Conservation (phyloP, 2,888 invertebrate genomes). For the Apamea anceps region DNA sequence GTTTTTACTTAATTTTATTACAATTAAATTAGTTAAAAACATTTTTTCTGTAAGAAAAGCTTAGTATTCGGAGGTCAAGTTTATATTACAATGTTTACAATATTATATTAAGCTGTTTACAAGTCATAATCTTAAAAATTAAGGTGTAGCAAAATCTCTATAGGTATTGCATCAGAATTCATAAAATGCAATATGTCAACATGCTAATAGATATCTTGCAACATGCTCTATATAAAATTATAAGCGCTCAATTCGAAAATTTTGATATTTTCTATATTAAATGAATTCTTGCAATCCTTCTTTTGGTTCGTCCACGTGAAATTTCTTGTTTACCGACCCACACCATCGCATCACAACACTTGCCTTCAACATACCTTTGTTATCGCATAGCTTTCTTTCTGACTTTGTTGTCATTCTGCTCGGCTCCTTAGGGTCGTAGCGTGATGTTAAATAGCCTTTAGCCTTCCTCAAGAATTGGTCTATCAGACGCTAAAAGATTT, state of each 20-base stretch:
- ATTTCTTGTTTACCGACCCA: neutral
- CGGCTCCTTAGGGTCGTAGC: too few species aligned
- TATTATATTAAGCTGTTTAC: neutral
- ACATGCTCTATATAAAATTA: neutral
- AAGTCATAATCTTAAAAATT: constrained; percentile 1
- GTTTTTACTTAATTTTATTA: constrained; percentile 15
- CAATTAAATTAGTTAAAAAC: neutral
- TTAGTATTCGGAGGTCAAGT: neutral
- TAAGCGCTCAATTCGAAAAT: constrained; percentile 3
- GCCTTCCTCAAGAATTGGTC: too few species aligned
- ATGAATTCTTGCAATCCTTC: neutral
- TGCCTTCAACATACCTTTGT: too few species aligned
- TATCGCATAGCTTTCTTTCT: too few species aligned
- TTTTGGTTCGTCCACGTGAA: neutral
- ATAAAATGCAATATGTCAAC: constrained; percentile 36
- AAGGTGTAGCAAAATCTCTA: neutral
- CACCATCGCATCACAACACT: too few species aligned
- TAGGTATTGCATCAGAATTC: constrained; percentile 52
- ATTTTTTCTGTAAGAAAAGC: neutral
- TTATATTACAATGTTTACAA: neutral
- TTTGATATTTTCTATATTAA: neutral
- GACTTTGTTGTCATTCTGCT: too few species aligned
- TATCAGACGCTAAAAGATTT: too few species aligned
- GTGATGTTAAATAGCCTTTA: too few species aligned
- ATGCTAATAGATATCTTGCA: neutral